A percentile compares a stretch with the other conserved stretches of the same genome.
phyloP scores from a whole-genome alignment of 35 echinoderm and acorn worm species.

The Apostichopus parvimensis region DNA sequence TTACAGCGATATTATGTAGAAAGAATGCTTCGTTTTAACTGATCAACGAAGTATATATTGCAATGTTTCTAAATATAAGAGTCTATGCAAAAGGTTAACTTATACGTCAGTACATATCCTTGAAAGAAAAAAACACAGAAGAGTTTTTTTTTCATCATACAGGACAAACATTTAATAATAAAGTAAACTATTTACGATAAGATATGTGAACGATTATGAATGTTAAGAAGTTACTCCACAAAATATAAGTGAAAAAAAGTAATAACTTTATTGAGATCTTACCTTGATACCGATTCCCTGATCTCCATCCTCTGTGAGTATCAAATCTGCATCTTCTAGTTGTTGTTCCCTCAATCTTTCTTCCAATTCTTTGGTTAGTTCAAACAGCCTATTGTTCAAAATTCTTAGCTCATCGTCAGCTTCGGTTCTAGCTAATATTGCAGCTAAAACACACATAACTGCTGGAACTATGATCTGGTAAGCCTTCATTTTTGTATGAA shows the following conservation, averaged over 20 bases:
- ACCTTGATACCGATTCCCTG: constrained; percentile 25
- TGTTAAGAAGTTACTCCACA: too few relatives aligned
- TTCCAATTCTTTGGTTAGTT: constrained; percentile 48
- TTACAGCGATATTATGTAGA: too few relatives aligned
- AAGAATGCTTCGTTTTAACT: too few relatives aligned
- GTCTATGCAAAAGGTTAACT: too few relatives aligned
- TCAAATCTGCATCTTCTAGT: constrained; percentile 8
- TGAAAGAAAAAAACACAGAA: too few relatives aligned
- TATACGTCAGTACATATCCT: too few relatives aligned
- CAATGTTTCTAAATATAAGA: too few relatives aligned
- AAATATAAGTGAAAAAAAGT: background rate
- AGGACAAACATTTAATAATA: too few relatives aligned
- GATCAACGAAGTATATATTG: too few relatives aligned
- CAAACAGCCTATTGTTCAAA: constrained; percentile 24
- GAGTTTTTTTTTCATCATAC: too few relatives aligned
- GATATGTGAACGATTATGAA: too few relatives aligned
- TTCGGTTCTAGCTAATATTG: constrained; percentile 37
- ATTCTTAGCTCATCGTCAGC: constrained; percentile 21
- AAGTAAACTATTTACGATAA: too few relatives aligned
- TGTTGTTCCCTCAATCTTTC: constrained; percentile 18
- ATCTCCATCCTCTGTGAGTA: constrained; percentile 15
- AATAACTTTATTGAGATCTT: background rate
- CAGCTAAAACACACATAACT: constrained; percentile 34
- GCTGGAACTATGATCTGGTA: constrained; percentile 44
- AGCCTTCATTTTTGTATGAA: constrained; percentile 29